Evolutionary conservation across 2,113 vertebrate species (phyloP).

Genomic region (Trogon surrucura): DNA sequence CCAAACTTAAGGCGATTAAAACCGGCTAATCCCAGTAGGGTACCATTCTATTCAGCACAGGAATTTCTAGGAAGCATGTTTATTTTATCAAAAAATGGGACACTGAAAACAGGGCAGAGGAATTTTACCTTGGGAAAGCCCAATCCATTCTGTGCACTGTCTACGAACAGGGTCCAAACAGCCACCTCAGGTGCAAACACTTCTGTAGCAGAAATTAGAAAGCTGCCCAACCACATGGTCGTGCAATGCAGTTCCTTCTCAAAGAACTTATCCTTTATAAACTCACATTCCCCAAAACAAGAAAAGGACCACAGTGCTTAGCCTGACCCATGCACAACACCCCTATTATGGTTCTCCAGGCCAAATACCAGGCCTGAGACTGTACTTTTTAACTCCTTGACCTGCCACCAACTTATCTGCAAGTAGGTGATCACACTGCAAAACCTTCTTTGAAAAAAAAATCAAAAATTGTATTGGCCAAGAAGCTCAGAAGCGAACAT

Average conservation of each 20-base stretch:
- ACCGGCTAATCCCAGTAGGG: neutral
- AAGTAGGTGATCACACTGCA: neutral
- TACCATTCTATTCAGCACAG: neutral
- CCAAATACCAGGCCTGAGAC: neutral
- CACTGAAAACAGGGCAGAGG: neutral
- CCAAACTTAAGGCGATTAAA: neutral
- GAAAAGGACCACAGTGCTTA: neutral
- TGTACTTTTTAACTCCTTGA: fast-evolving
- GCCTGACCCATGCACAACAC: neutral
- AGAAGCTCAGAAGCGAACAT: neutral
- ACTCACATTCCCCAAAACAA: fast-evolving
- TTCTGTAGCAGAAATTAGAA: neutral
- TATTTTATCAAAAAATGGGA: neutral
- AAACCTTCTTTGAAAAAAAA: neutral
- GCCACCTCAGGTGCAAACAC: neutral
- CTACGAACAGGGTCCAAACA: neutral
- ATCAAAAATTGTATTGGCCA: neutral
- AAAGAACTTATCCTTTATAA: neutral
- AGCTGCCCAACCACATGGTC: neutral
- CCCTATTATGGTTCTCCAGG: neutral
- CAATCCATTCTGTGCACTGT: neutral
- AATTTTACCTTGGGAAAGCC: neutral
- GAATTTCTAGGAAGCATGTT: neutral
- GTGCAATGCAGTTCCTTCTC: neutral
- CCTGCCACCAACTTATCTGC: neutral